Conservation (phyloP, 2,888 invertebrate genomes). For the Pristionchus exspectatus region DNA sequence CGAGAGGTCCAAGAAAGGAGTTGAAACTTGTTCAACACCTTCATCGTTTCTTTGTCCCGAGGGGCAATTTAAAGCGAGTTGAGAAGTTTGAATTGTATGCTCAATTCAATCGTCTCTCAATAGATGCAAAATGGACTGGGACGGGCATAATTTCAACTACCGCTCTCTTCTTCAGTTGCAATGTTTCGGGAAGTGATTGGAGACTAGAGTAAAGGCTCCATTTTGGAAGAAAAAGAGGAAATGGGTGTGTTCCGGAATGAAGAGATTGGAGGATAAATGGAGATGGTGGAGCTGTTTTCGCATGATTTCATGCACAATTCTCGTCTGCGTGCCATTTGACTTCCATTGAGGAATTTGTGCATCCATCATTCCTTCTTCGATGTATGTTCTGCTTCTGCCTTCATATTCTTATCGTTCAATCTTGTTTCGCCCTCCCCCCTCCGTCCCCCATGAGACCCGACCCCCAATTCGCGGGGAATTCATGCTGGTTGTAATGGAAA, state of each 20-base stretch:
- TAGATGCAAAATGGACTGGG: conserved; percentile 15
- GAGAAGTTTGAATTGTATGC: conserved; percentile 29
- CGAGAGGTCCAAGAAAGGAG: neutral
- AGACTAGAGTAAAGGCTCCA: neutral
- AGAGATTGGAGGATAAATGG: neutral
- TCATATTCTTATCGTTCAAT: conserved; percentile 36
- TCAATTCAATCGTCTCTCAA: conserved; percentile 20
- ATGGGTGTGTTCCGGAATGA: conserved; percentile 18
- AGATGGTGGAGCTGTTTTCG: neutral
- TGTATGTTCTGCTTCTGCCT: neutral
- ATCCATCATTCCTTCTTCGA: conserved; percentile 34
- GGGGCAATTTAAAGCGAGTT: conserved; percentile 9
- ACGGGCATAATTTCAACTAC: neutral
- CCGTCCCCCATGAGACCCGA: neutral
- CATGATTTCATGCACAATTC: neutral
- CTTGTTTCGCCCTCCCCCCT: neutral
- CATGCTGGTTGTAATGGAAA: neutral
- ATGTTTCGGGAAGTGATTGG: neutral
- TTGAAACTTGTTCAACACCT: conserved; percentile 36
- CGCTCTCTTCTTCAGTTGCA: neutral
- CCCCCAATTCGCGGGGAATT: neutral
- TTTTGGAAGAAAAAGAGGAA: neutral
- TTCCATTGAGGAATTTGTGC: neutral
- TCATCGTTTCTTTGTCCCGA: conserved; percentile 7
- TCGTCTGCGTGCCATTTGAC: neutral